Evolutionary conservation across 2,888 invertebrate species (phyloP).

Genomic region (Criorhina ranunculi): DNA sequence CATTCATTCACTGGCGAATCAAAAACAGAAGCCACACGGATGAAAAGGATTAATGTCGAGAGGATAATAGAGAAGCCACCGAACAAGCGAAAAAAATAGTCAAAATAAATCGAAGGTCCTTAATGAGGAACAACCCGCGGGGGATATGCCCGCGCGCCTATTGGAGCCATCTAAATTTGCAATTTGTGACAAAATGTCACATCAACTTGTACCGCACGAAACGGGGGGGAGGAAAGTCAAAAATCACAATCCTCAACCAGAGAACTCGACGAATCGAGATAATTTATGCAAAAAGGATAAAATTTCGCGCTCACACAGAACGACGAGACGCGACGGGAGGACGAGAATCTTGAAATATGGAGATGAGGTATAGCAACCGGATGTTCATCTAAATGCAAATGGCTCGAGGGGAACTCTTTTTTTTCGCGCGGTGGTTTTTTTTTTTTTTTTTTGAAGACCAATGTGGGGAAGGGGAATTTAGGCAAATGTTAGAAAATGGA

Average conservation of each 20-base stretch:
- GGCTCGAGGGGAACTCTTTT: constrained; percentile 67
- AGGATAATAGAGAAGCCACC: constrained; percentile 32
- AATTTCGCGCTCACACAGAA: constrained; percentile 51
- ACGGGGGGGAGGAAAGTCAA: background rate
- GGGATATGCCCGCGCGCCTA: constrained; percentile 30
- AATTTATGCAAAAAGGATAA: constrained; percentile 77
- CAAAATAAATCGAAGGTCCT: constrained; percentile 69
- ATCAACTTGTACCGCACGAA: constrained; percentile 18
- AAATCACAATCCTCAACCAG: constrained; percentile 60
- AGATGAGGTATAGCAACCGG: constrained; percentile 72
- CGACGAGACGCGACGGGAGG: background rate
- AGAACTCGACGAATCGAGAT: constrained; percentile 71
- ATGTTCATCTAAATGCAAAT: constrained; percentile 77
- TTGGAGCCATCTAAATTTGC: constrained; percentile 64
- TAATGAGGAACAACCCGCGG: constrained; percentile 68
- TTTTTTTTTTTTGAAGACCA: constrained; percentile 21
- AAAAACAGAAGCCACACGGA: constrained; percentile 37
- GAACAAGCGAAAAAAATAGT: constrained; percentile 6
- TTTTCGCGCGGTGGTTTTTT: constrained; percentile 17
- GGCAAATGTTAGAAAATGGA: constrained; percentile 35
- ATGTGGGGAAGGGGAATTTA: constrained; percentile 4
- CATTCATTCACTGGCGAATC: constrained; percentile 33
- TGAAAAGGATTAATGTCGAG: constrained; percentile 68
- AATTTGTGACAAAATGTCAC: constrained; percentile 75
- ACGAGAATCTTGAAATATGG: constrained; percentile 66